Conservation (phyloP, 2,888 invertebrate species). For the Catonia carolina region DNA sequence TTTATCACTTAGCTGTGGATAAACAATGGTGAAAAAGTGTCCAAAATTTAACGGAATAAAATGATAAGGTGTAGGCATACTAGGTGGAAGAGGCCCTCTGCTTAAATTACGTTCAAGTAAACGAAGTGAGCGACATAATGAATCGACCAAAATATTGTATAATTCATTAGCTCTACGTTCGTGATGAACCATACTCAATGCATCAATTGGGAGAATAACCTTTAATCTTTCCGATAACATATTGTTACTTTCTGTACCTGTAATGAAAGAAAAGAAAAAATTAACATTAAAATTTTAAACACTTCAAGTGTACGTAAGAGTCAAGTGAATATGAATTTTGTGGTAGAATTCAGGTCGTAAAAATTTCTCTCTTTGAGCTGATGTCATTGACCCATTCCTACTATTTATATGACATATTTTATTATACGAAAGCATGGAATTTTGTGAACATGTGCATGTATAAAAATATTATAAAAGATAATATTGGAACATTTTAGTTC, state of each 20-base stretch:
- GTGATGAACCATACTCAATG: constrained; percentile 62
- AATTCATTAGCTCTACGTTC: constrained; percentile 56
- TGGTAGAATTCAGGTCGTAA: too few species aligned
- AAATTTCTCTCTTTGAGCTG: too few species aligned
- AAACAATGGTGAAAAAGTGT: constrained; percentile 68
- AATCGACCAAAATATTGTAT: constrained; percentile 68
- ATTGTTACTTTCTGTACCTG: not conserved
- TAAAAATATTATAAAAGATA: too few species aligned
- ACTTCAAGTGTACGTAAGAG: too few species aligned
- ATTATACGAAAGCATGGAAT: too few species aligned
- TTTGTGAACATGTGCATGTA: too few species aligned
- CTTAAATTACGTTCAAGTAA: constrained; percentile 58
- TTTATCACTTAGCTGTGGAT: constrained; percentile 53
- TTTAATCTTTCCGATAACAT: not conserved
- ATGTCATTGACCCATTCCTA: too few species aligned
- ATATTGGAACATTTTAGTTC: too few species aligned
- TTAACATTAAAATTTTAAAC: too few species aligned
- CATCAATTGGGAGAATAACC: constrained; percentile 49
- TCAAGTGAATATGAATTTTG: too few species aligned
- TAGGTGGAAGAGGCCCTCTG: constrained; percentile 41
- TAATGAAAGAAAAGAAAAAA: too few species aligned
- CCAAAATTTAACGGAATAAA: constrained; percentile 64
- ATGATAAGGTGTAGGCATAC: constrained; percentile 61
- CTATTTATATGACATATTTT: too few species aligned
- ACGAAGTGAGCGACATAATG: constrained; percentile 61